These are phyloP conservation scores for Omphaloscelis lunosa DNA, from an alignment of 2,888 invertebrate species.

Conservation along the genomic window DNA sequence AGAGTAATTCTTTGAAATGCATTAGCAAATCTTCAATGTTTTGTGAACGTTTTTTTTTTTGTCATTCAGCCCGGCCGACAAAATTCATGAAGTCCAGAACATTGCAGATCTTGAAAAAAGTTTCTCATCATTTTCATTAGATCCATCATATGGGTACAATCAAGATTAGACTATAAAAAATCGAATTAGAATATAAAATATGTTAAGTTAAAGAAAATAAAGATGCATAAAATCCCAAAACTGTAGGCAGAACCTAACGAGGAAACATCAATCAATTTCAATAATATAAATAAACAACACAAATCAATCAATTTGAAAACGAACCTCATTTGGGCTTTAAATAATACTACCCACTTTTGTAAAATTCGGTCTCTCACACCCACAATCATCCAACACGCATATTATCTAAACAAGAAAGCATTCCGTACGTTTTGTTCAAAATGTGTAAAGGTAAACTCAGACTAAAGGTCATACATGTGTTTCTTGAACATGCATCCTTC, in stretches of 20 bases:
- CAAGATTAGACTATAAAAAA: background rate
- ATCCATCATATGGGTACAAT: background rate
- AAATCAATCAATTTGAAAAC: slow-evolving; percentile 60
- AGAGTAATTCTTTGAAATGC: slow-evolving; percentile 11
- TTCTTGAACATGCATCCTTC: slow-evolving; percentile 57
- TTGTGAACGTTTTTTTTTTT: background rate
- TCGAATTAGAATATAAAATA: background rate
- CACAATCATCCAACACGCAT: slow-evolving; percentile 39
- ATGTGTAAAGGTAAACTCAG: slow-evolving; percentile 36
- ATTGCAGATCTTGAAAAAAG: background rate
- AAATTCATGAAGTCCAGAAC: background rate
- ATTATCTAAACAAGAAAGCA: slow-evolving; percentile 52
- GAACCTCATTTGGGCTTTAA: slow-evolving; percentile 54
- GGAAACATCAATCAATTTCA: slow-evolving; percentile 61
- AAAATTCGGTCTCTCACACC: slow-evolving; percentile 47
- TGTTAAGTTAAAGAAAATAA: background rate
- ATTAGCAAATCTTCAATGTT: background rate
- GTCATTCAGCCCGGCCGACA: background rate
- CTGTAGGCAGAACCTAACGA: slow-evolving; percentile 8
- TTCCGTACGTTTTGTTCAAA: slow-evolving; percentile 15
- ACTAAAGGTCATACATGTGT: slow-evolving; percentile 58
- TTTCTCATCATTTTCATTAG: background rate
- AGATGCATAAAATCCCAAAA: slow-evolving; percentile 1
- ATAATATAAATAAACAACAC: slow-evolving; percentile 48
- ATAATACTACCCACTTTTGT: slow-evolving; percentile 54